phyloP scores from a whole-genome alignment of 2,113 vertebrate species.

The Gavia stellata region DNA sequence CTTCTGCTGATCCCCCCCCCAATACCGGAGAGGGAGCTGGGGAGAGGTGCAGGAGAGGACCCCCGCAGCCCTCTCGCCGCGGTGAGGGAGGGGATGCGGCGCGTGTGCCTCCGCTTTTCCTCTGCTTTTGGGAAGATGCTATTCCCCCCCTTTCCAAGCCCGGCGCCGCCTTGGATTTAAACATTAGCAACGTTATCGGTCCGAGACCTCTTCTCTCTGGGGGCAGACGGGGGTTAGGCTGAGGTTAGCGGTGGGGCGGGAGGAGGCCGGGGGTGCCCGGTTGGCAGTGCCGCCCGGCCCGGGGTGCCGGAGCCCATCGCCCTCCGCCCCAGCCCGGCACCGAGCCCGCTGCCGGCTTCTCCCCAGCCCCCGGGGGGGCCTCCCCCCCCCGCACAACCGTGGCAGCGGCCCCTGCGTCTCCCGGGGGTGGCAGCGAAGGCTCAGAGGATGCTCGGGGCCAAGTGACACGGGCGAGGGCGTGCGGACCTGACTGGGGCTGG shows the following conservation, averaged over 20 bases:
- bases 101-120: background rate
- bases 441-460: background rate
- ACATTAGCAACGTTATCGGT: rapidly evolving
- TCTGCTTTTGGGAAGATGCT: background rate
- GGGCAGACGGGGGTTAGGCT: rapidly evolving
- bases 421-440: background rate
- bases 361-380: background rate
- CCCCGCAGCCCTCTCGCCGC: background rate
- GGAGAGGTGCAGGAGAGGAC: no score
- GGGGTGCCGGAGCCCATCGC: no score
- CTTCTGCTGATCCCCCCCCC: background rate
- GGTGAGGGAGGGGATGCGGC: background rate
- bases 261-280: background rate
- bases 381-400: rapidly evolving
- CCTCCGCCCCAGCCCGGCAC: background rate
- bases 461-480: background rate
- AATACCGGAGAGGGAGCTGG: rapidly evolving
- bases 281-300: background rate
- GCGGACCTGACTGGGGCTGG: background rate
- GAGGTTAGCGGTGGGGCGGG: background rate
- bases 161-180: background rate
- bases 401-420: background rate
- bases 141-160: background rate
- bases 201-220: background rate
- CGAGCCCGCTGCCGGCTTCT: background rate